A percentile compares a stretch with the other conserved stretches of the same genome.
These are phyloP conservation scores for Biston betularia DNA, from an alignment of 2,888 invertebrate genomes.

Conservation along the genomic window DNA sequence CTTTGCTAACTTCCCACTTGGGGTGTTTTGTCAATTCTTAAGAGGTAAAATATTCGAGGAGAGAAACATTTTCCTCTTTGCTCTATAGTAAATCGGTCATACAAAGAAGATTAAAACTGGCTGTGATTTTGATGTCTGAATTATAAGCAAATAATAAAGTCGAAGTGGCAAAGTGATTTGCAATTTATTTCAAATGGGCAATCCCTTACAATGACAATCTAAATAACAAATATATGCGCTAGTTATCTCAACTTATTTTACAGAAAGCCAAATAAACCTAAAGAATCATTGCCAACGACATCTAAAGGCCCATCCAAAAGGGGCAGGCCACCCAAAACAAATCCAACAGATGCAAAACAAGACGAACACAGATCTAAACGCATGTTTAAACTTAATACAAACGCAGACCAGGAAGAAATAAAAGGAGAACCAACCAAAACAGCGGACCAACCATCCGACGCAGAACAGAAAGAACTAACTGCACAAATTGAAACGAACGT, in stretches of 20 bases:
- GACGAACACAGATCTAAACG: conserved; percentile 19
- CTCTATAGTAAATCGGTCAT: no score
- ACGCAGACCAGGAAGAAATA: not conserved
- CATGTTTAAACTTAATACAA: not conserved
- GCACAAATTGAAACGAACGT: not conserved
- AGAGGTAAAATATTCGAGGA: no score
- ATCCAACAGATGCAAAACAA: conserved; percentile 24
- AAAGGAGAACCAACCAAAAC: not conserved
- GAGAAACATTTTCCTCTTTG: no score
- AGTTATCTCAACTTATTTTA: not conserved
- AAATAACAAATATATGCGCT: no score
- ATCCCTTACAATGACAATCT: no score
- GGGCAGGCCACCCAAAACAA: conserved; percentile 22
- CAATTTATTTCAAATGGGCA: no score
- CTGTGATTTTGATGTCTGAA: no score
- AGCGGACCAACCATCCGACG: not conserved
- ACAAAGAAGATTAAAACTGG: no score
- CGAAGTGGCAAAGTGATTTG: no score
- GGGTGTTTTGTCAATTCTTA: no score
- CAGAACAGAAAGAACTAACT: not conserved
- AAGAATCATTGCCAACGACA: not conserved
- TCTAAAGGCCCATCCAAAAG: conserved; percentile 18
- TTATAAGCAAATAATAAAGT: no score
- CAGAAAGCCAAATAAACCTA: conserved; percentile 3
- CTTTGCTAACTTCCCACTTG: no score